Percentiles rank a stretch among this genome's conserved stretches.
Evolutionary conservation across 2,888 invertebrate genomes (phyloP).

Genomic region (Eutolmus rufibarbis): DNA sequence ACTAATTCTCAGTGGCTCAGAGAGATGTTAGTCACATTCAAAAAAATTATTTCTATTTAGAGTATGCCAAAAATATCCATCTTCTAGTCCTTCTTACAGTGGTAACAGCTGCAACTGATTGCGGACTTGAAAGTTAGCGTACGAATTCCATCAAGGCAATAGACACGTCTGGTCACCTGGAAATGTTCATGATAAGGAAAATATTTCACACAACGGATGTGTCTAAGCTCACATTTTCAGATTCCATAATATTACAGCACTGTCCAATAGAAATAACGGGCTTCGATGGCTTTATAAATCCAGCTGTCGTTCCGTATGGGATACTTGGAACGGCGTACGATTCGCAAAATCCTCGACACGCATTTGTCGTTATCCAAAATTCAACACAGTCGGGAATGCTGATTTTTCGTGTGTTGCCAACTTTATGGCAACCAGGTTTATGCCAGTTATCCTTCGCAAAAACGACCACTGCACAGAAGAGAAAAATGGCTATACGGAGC

Average conservation of each 20-base stretch:
- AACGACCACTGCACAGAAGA: slow-evolving; percentile 55
- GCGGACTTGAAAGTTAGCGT: slow-evolving; percentile 85
- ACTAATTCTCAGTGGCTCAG: neutral
- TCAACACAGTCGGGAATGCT: slow-evolving; percentile 85
- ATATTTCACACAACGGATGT: neutral
- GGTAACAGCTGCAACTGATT: slow-evolving; percentile 81
- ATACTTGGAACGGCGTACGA: slow-evolving; percentile 85
- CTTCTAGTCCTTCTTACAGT: slow-evolving; percentile 74
- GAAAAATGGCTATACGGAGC: slow-evolving; percentile 39
- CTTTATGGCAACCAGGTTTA: slow-evolving; percentile 81
- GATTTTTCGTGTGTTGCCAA: slow-evolving; percentile 81
- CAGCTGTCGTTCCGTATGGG: slow-evolving; percentile 51
- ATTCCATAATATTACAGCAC: slow-evolving; percentile 90
- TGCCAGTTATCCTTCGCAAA: slow-evolving; percentile 69
- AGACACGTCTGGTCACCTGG: slow-evolving; percentile 77
- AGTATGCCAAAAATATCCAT: neutral
- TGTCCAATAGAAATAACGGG: slow-evolving; percentile 82
- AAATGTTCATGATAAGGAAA: slow-evolving; percentile 2
- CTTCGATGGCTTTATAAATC: slow-evolving; percentile 64
- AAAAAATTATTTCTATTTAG: neutral
- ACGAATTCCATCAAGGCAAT: slow-evolving; percentile 80
- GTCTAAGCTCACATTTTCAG: slow-evolving; percentile 73
- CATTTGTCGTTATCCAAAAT: slow-evolving; percentile 85
- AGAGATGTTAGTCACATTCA: neutral
- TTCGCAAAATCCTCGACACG: slow-evolving; percentile 86